Evolutionary conservation across 2,797 vertebrate species (phyloP).

Genomic region (Aviceda cuculoides): DNA sequence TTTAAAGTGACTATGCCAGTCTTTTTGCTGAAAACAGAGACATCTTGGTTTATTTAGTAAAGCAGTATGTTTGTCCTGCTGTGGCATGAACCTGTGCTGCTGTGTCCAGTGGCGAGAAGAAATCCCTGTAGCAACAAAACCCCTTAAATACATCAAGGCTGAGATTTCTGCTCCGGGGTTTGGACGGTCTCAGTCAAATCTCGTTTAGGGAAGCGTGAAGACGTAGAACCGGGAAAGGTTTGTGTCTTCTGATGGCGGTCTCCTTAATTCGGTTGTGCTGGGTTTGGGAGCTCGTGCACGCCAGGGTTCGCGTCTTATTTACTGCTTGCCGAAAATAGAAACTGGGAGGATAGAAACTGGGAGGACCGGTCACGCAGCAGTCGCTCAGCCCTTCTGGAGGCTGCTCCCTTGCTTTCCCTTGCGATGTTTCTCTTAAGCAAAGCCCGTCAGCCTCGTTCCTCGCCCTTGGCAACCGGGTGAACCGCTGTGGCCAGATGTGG

Average conservation of each 20-base stretch:
- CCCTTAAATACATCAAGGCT: constrained; percentile 16
- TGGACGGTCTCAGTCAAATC: constrained; percentile 17
- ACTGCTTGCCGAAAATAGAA: not conserved
- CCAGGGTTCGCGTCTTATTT: not conserved
- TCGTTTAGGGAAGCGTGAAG: constrained; percentile 13
- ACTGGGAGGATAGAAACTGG: not conserved
- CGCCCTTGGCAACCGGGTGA: not conserved
- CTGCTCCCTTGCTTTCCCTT: not conserved
- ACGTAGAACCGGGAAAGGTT: constrained; percentile 16
- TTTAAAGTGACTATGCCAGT: not conserved
- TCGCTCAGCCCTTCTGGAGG: not conserved
- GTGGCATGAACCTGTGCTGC: not conserved
- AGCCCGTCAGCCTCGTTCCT: not conserved
- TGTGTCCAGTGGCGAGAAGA: not conserved
- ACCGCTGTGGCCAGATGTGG: not conserved
- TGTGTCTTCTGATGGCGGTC: not conserved
- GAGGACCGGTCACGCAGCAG: not conserved
- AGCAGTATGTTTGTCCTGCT: not conserved
- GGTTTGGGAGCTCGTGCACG: not conserved
- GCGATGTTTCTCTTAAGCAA: not conserved
- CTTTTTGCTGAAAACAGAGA: not conserved
- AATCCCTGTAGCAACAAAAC: not conserved
- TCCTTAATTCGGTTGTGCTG: not conserved
- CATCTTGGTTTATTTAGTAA: not conserved
- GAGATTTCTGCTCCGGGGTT: constrained; percentile 35